A percentile compares a stretch with the other conserved stretches of the same genome.
Conservation (phyloP, 35 echinoderm and acorn worm genomes). For the Anneissia japonica region DNA sequence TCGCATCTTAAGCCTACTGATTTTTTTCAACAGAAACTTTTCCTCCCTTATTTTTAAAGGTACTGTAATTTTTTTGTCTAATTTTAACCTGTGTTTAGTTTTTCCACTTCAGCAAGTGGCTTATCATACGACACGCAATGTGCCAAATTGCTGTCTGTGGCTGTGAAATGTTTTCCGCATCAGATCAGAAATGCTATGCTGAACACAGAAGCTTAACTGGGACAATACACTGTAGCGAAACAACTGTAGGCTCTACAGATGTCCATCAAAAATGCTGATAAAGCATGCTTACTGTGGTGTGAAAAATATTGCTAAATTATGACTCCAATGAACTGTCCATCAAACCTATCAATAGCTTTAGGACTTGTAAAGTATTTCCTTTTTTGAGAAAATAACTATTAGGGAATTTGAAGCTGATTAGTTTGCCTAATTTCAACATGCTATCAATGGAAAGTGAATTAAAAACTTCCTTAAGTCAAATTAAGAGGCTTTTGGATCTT, state of each 20-base stretch:
- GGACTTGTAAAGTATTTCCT: not conserved
- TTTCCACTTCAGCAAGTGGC: not conserved
- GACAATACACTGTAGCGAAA: not conserved
- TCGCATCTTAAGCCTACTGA: not conserved
- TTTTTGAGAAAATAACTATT: not conserved
- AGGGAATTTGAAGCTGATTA: not conserved
- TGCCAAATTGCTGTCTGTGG: not conserved
- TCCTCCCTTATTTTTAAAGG: not conserved
- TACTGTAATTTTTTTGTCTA: not conserved
- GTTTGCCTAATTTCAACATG: not conserved
- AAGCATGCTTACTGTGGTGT: not conserved
- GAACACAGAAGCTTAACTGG: not conserved
- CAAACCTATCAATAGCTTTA: not conserved
- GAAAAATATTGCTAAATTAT: not conserved
- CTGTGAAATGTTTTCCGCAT: not conserved
- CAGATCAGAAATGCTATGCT: not conserved
- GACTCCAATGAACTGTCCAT: not conserved
- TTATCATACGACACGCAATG: not conserved
- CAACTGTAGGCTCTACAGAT: not conserved
- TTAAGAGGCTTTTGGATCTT: not conserved
- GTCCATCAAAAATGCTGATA: not conserved
- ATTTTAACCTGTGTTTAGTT: not conserved
- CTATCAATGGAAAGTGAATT: not conserved
- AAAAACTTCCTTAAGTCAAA: not conserved
- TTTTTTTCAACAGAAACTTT: not conserved